Evolutionary conservation across 2,113 vertebrate genomes (phyloP), one percentile per base, ranked within the genome.

Genomic region (Brachyhypopomus occidentalis): DNA sequence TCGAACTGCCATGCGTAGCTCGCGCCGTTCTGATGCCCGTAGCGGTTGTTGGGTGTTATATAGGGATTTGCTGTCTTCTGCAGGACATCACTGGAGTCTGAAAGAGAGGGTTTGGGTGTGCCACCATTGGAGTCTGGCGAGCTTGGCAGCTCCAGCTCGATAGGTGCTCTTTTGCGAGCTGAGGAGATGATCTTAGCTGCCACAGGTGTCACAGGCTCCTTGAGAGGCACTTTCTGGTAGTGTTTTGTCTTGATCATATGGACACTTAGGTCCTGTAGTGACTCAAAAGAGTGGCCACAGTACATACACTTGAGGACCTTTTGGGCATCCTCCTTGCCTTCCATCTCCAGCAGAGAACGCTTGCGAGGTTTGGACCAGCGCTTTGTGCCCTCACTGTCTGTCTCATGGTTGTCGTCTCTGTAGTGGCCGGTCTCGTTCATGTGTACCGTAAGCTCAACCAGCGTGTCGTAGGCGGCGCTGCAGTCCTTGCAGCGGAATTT

Each of bases 211-310:
- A 99, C 96, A 2, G 98, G 98, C 89, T 99, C 98, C 92, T 99
- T 99, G 89, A 99, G 97, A 97, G 98, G 98, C 96, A 99, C 98
- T 98, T 99, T 99, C 93, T 99, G 98, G 95, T 99, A 99, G 94
- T 99, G 98, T 97, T 99, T 99, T 0, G 98, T 99, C 95, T 99
- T 99, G 88, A 99, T 99, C 98, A 99, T 99, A 63, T 99, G 98
- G 84, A 99, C 97, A 71, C 98, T 99, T 85, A 99, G 88, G 92
- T 99, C 98, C 90, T 99, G 98, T 66, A 99, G 95, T 80, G 97
- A 99, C 93, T 99, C 97, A 85, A 99, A 99, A 34, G 97, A 98
- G 92, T 99, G 98, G 75, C 98, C 98, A 79, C 98, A 99, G 92
- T 99, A 99, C 97, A 99, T 98, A 89, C 97, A 99, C 89, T 99